Evolutionary conservation across 2,888 invertebrate species (phyloP).

Genomic region (Phanerotoma sp.): DNA sequence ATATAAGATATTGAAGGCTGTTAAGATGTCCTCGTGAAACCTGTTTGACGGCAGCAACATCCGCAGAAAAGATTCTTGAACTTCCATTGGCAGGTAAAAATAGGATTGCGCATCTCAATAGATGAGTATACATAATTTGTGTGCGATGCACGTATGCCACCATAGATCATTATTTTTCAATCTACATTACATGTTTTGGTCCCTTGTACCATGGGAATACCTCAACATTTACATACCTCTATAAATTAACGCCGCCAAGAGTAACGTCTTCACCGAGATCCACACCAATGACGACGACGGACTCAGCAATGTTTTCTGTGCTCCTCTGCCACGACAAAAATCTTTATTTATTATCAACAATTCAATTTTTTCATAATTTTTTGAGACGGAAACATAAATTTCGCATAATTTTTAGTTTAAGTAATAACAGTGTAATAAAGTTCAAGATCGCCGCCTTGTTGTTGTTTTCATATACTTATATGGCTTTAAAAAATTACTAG

Average conservation of each 20-base stretch:
- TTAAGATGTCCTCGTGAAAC: slow-evolving; percentile 36
- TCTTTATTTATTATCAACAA: too few species aligned
- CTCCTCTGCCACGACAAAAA: slow-evolving; percentile 4
- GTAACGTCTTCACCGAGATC: neutral
- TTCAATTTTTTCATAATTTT: too few species aligned
- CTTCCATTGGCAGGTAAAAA: slow-evolving; percentile 19
- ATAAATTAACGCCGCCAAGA: slow-evolving; percentile 9
- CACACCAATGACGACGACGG: neutral
- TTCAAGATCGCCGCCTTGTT: too few species aligned
- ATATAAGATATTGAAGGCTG: slow-evolving; percentile 22
- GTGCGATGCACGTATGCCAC: slow-evolving; percentile 8
- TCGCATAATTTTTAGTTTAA: too few species aligned
- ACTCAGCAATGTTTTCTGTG: neutral
- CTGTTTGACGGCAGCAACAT: slow-evolving; percentile 49
- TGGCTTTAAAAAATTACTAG: too few species aligned
- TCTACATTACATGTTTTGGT: neutral
- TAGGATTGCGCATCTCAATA: slow-evolving; percentile 15
- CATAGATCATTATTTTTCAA: slow-evolving; percentile 1
- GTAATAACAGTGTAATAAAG: too few species aligned
- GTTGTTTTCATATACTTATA: too few species aligned
- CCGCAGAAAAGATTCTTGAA: slow-evolving; percentile 26
- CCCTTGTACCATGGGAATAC: neutral
- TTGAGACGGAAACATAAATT: too few species aligned
- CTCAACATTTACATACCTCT: slow-evolving; percentile 7
- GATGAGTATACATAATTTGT: slow-evolving; percentile 6